Base-by-base conservation (phyloP, 2,888 invertebrate species). In the Acrobasis consociella region DNA sequence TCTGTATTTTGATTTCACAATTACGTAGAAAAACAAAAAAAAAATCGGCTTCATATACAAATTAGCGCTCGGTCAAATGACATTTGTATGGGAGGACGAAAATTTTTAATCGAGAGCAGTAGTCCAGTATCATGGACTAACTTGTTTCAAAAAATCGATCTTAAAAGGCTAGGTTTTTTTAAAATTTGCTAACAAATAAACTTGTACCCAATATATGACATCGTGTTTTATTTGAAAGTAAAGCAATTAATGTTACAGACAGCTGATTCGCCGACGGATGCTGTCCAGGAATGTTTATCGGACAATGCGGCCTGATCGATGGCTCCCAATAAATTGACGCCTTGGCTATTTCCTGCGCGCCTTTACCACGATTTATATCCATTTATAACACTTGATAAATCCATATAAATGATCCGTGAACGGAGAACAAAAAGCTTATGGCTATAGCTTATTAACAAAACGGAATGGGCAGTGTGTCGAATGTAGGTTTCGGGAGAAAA, bases 301-400 rank as follows among this genome's bases (percentile, higher is more conserved):
- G 39, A 15, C 16, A 17, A 55, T 39, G 15, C 39, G 39, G 60
- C 15, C 55, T 55, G 55, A 55, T 55, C 55, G 55, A 55, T 55
- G 39, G 17, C 55, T 16, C 39, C 55, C 55, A 55, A 55, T 55
- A 55, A 55, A 55, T 55, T 55, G 55, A 39, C 55, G 55, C 39
- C n/a, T 55, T 37, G 39, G 39, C 55, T 55, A 55, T 55, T 55
- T 64, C 58, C 60, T 39, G 58, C 37, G 62, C 71, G 71, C 69
- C 72, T 67, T 65, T 65, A 64, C 64, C 67, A 66, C 74, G 31
- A 52, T 52, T 52, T 55, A 55, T 55, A 55, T 16, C 39, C 10
- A 39, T 17, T n/a, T 39, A 55, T 39, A 55, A 39, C 37, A n/a
- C 38, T 16, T 10, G n/a, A 11, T 39, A 31, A 39, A 38, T 46